Evolutionary conservation across 1,140 invertebrate genomes (phyloP), one percentile per base, ranked within the genome.

Genomic region (Ceratina japonica): DNA sequence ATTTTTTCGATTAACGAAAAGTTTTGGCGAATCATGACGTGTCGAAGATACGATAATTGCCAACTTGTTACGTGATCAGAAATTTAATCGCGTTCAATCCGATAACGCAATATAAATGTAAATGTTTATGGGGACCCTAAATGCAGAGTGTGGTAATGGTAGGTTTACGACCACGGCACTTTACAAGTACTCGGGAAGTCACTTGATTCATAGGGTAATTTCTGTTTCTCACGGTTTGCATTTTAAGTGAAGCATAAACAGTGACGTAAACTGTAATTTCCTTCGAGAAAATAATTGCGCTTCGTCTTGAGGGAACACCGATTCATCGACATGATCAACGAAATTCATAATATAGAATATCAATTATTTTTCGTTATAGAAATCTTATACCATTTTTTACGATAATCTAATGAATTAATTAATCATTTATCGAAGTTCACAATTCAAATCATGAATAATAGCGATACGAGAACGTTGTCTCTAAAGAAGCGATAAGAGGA

Each of bases 171-270:
- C 51, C 62, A 10, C 52, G 44, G 13, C 31, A 73, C 70, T 74
- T 79, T 74, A 79, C 77, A 79, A 73, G 77, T 79, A 62, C 71
- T 52, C 52, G n/a, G 62, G 27, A 73, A 79, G 77, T 74, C 71
- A 59, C 61, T 54, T 63, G 52, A 73, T 79, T 79, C 77, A 66
- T 66, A 37, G 62, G 52, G 54, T 59, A 66, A 79, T 65, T 73
- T 51, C 22, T 65, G 62, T 51, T 52, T 31, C 37, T 16, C 15
- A 59, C 44, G 44, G 37, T 65, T 74, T 73, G 70, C 70, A 74
- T 79, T 73, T 79, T 73, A 73, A 74, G 37, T 8, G 49, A 58
- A 24, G 10, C 49, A 18, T 64, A 58, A 18, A 24, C 5, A 10
- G 7, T n/a, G 27, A 7, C 22, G 27, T 59, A 59, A 44, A 31